These are phyloP conservation scores for Psilopogon haemacephalus DNA, from an alignment of 2,113 vertebrate species.

Conservation along the genomic window DNA sequence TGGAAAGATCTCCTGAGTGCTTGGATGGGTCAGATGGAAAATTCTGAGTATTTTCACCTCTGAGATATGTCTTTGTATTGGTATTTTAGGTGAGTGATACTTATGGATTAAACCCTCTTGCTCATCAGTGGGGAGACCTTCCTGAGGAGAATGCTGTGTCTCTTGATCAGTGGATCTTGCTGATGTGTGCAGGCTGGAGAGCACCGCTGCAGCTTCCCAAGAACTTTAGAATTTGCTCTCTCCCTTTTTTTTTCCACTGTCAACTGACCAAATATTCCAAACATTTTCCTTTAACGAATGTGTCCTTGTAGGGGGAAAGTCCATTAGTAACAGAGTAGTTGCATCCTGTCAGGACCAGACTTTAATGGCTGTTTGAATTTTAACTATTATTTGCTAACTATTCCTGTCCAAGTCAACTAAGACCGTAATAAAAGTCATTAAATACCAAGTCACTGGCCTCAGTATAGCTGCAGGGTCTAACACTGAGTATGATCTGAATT, in stretches of 20 bases:
- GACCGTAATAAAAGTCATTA: conserved; percentile 61
- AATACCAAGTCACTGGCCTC: conserved; percentile 16
- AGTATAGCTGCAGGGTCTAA: conserved; percentile 47
- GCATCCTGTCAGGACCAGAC: conserved; percentile 60
- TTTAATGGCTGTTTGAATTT: conserved; percentile 71
- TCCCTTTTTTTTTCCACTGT: neutral
- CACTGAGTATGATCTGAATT: conserved; percentile 40
- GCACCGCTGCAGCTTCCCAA: neutral
- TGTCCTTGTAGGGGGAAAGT: conserved; percentile 58
- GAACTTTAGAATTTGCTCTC: conserved; percentile 37
- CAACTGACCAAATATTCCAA: conserved; percentile 28
- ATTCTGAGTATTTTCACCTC: neutral
- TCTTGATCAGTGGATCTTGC: neutral
- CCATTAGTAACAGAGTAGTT: conserved; percentile 53
- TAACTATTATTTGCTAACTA: conserved; percentile 66
- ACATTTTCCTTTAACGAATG: conserved; percentile 49
- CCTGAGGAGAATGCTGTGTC: neutral
- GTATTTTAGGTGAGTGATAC: neutral
- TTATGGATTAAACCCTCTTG: neutral
- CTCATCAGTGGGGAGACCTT: neutral
- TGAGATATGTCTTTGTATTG: neutral
- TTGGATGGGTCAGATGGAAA: neutral
- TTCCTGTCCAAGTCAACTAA: conserved; percentile 34
- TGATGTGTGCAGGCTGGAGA: neutral
- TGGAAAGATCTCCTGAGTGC: neutral